Conservation (phyloP, 92 coral and sea anemone genomes). For the Porites lobata region DNA sequence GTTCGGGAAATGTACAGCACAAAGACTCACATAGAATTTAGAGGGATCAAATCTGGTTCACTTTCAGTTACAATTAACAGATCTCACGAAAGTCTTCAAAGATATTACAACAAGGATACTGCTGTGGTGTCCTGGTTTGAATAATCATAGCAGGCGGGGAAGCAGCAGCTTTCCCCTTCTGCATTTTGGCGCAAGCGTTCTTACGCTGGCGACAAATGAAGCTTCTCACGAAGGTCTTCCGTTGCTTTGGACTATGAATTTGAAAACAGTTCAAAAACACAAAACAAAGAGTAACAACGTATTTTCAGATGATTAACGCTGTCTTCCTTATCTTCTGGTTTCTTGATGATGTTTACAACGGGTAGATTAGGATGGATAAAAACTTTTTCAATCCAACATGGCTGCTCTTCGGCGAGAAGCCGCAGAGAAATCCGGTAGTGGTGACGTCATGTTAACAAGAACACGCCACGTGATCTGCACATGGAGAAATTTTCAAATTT, state of each 20-base stretch:
- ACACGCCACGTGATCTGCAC: conserved; percentile 85
- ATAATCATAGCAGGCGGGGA: conserved; percentile 84
- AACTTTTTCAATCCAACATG: conserved; percentile 88
- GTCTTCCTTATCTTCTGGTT: conserved; percentile 55
- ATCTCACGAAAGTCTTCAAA: conserved; percentile 13
- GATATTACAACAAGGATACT: conserved; percentile 78
- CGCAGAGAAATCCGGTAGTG: conserved; percentile 94
- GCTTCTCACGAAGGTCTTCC: conserved; percentile 97
- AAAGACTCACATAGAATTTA: conserved; percentile 42
- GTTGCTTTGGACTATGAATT: conserved; percentile 80
- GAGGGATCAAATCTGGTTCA: conserved; percentile 24
- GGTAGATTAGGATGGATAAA: conserved; percentile 89
- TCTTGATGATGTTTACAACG: conserved; percentile 74
- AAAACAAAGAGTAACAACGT: conserved; percentile 45
- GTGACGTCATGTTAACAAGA: conserved; percentile 91
- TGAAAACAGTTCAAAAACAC: conserved; percentile 64
- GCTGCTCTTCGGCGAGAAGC: conserved; percentile 98
- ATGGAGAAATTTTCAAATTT: conserved; percentile 66
- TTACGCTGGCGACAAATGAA: conserved; percentile 88
- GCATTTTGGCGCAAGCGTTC: conserved; percentile 90
- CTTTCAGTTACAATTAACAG: conserved; percentile 3
- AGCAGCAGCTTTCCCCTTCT: conserved; percentile 94
- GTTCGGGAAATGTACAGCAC: conserved; percentile 44
- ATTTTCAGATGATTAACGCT: conserved; percentile 5
- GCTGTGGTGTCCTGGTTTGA: conserved; percentile 72